Conservation (phyloP, 2,888 invertebrate genomes). For the Aphodius granarius region DNA sequence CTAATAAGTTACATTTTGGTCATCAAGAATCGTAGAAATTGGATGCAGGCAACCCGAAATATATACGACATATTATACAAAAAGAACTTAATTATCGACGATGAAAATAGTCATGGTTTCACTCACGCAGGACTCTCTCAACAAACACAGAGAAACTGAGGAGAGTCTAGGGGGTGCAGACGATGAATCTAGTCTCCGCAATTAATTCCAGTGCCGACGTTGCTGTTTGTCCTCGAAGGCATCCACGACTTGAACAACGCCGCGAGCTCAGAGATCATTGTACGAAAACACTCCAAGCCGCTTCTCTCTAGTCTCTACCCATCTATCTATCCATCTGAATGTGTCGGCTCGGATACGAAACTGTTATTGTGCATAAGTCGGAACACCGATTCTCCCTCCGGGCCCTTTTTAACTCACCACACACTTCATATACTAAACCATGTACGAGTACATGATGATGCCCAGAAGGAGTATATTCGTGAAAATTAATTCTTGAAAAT, state of each 20-base stretch:
- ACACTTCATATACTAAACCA: not conserved
- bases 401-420: not conserved
- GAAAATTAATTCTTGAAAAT: not conserved
- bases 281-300: not conserved
- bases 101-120: not conserved
- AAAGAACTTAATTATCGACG: not conserved
- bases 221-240: not conserved
- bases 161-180: not conserved
- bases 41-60: no score
- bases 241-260: not conserved
- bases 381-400: not conserved
- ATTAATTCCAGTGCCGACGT: not conserved
- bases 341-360: not conserved
- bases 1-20: no score
- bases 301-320: not conserved
- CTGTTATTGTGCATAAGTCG: not conserved
- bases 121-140: not conserved
- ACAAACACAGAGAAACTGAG: no score
- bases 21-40: not conserved
- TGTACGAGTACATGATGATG: not conserved
- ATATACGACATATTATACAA: no score
- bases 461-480: not conserved
- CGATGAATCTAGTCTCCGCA: not conserved
- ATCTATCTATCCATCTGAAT: not conserved
- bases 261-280: not conserved